A percentile compares a stretch with the other conserved stretches of the same genome.
These are phyloP conservation scores for Lasioglossum vierecki DNA, from an alignment of 2,888 invertebrate species.

Conservation along the genomic window DNA sequence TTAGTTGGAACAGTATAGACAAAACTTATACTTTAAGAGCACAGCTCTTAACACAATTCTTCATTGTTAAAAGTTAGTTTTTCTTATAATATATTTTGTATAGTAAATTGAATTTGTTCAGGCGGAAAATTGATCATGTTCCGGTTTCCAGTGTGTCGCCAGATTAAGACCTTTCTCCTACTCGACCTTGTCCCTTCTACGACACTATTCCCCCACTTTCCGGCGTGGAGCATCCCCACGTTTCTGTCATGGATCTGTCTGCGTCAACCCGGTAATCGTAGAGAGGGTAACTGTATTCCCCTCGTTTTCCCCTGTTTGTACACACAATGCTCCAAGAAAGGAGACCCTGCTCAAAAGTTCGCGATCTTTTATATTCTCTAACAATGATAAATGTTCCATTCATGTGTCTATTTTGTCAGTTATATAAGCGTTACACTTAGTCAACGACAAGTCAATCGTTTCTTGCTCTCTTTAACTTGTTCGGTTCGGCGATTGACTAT, in stretches of 20 bases:
- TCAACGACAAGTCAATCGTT: conserved; percentile 47
- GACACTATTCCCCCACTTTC: no score
- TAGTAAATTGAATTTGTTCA: neutral
- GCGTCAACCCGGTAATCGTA: no score
- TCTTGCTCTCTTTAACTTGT: conserved; percentile 2
- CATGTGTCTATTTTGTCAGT: neutral
- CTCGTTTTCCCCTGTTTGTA: neutral
- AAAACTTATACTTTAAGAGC: no score
- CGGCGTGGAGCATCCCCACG: no score
- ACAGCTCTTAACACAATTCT: neutral
- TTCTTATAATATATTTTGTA: neutral
- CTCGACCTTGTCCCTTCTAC: no score
- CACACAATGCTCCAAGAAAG: neutral
- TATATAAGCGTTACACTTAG: conserved; percentile 11
- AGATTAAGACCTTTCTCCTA: no score
- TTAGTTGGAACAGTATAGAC: no score
- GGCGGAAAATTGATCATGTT: neutral
- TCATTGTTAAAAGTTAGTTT: neutral
- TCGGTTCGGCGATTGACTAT: neutral
- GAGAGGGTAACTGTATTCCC: no score
- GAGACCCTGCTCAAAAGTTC: neutral
- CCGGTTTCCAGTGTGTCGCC: neutral
- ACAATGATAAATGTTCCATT: neutral
- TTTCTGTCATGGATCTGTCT: no score
- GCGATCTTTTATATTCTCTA: neutral